A percentile compares a stretch with the other conserved stretches of the same genome.
These are phyloP conservation scores for Erpetoichthys calabaricus DNA, from an alignment of 2,797 vertebrate genomes.

Conservation along the genomic window DNA sequence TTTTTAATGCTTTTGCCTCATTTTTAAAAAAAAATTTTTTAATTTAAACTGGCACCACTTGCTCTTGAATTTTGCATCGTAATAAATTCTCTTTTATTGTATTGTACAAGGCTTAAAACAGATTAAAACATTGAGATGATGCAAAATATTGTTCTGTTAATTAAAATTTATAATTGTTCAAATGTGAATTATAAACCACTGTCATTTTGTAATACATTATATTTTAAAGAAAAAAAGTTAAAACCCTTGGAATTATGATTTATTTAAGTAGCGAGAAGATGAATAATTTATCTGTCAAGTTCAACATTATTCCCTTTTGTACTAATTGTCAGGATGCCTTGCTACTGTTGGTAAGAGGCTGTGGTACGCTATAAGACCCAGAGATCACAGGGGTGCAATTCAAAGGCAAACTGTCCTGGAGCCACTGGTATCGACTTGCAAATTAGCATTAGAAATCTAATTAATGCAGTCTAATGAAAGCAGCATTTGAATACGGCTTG, in stretches of 20 bases:
- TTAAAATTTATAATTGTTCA: background rate
- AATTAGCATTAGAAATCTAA: conserved; percentile 97
- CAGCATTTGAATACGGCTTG: conserved; percentile 63
- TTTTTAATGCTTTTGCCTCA: background rate
- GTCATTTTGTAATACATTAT: conserved; percentile 3
- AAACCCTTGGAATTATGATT: conserved; percentile 72
- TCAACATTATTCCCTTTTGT: conserved; percentile 69
- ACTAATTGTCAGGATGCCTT: conserved; percentile 86
- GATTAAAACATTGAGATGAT: background rate
- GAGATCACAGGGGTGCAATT: conserved; percentile 83
- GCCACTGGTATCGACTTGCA: conserved; percentile 90
- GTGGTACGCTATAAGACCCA: conserved; percentile 60
- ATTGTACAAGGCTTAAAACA: background rate
- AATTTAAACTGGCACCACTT: background rate
- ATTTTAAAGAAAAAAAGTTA: conserved; percentile 39
- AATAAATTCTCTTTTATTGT: background rate
- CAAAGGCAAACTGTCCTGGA: conserved; percentile 85
- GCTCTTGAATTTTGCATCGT: background rate
- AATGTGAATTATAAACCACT: background rate
- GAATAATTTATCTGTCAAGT: conserved; percentile 76
- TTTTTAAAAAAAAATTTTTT: too few relatives aligned
- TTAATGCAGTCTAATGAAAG: conserved; percentile 95
- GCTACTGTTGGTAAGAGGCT: conserved; percentile 55
- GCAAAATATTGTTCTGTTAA: background rate
- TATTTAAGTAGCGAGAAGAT: conserved; percentile 74